These are phyloP conservation scores for Eleginops maclovinus DNA, from an alignment of 2,113 vertebrate genomes.

Conservation along the genomic window DNA sequence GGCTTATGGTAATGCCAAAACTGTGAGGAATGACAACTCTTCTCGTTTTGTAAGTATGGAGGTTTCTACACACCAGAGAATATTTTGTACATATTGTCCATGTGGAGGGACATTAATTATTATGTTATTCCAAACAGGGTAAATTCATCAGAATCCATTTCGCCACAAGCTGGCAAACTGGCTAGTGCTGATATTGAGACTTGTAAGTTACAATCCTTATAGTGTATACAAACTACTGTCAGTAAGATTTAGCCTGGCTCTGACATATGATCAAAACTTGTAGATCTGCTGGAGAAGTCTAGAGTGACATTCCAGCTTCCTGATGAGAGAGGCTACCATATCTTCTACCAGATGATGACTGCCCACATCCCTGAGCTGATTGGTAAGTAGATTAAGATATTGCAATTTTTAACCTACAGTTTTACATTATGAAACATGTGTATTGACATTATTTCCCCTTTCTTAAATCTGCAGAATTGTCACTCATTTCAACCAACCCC, in stretches of 20 bases:
- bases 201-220: conserved; percentile 55
- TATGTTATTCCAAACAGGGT: conserved; percentile 59
- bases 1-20: conserved; percentile 76
- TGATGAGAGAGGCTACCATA: conserved; percentile 77
- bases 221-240: neutral
- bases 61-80: neutral
- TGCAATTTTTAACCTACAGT: neutral
- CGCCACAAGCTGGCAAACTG: conserved; percentile 70
- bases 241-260: neutral
- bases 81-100: neutral
- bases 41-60: conserved; percentile 74
- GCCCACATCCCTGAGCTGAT: conserved; percentile 72
- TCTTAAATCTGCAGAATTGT: no score
- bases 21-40: conserved; percentile 78
- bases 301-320: conserved; percentile 76
- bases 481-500: conserved; percentile 74
- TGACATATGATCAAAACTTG: conserved; percentile 28
- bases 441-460: no score
- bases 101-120: neutral
- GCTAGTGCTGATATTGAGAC: conserved; percentile 78
- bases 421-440: neutral
- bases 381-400: conserved; percentile 37
- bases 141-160: conserved; percentile 80
- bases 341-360: conserved; percentile 80
- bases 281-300: conserved; percentile 78